Evolutionary conservation across 2,888 invertebrate genomes (phyloP).

Genomic region (Caenorhabditis sinica): DNA sequence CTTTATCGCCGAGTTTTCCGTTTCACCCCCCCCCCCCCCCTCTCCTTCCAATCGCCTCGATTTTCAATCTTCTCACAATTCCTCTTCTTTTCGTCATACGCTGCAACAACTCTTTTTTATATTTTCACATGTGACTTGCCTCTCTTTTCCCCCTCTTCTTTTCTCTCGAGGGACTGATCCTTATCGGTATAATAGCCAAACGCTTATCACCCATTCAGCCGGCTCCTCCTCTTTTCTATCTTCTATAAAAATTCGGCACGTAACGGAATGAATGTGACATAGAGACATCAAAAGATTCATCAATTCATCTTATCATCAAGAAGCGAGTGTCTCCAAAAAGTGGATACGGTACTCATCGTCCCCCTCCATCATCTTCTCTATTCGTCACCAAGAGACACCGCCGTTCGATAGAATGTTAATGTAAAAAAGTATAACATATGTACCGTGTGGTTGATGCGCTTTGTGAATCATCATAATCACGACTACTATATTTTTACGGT

Average conservation of each 20-base stretch:
- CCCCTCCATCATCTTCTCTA: neutral
- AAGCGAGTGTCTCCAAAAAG: conserved; percentile 36
- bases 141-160: neutral
- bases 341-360: conserved; percentile 64
- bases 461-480: conserved; percentile 53
- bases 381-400: conserved; percentile 24
- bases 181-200: conserved; percentile 48
- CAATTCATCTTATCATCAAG: conserved; percentile 46
- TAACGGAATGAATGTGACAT: conserved; percentile 35
- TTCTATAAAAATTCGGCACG: conserved; percentile 36
- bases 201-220: conserved; percentile 25
- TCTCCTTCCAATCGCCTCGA: neutral
- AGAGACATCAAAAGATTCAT: conserved; percentile 32
- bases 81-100: conserved; percentile 37
- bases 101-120: conserved; percentile 41
- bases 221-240: conserved; percentile 29
- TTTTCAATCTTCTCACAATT: conserved; percentile 24
- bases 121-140: conserved; percentile 52
- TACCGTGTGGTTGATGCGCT: conserved; percentile 31
- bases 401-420: conserved; percentile 46
- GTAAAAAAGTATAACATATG: conserved; percentile 35
- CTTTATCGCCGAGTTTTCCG: conserved; percentile 37
- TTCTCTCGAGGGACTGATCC: conserved; percentile 36
- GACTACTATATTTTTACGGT: conserved; percentile 10
- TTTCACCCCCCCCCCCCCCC: conserved; percentile 25